Evolutionary conservation across 2,888 invertebrate genomes (phyloP).

Genomic region (Pristionchus maxplancki): DNA sequence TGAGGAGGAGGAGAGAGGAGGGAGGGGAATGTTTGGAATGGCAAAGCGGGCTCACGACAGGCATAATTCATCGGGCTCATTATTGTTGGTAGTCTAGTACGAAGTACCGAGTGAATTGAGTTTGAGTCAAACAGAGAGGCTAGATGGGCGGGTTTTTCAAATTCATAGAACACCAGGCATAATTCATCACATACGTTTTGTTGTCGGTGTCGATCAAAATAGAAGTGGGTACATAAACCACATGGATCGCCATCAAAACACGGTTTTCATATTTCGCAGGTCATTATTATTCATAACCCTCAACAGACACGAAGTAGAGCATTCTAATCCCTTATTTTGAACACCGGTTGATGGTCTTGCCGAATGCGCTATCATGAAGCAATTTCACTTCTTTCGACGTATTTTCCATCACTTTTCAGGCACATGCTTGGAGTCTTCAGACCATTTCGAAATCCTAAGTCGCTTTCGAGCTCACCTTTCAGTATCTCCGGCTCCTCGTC

Average conservation of each 20-base stretch:
- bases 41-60: neutral
- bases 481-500: neutral
- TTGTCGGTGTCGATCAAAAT: neutral
- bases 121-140: neutral
- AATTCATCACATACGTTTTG: neutral
- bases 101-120: neutral
- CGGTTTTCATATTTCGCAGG: neutral
- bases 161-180: neutral
- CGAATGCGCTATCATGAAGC: neutral
- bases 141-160: neutral
- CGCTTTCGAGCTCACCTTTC: neutral
- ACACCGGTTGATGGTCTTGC: too few relatives aligned
- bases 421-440: too few relatives aligned
- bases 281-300: neutral
- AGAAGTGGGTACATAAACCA: neutral
- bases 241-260: neutral
- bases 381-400: neutral
- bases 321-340: too few relatives aligned
- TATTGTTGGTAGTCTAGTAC: neutral
- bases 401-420: neutral
- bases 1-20: neutral
- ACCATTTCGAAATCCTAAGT: too few relatives aligned
- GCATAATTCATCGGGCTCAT: constrained; percentile 18
- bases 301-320: neutral
- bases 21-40: neutral